Evolutionary conservation across 2,888 invertebrate species (phyloP).

Genomic region (Zonitis immaculata): DNA sequence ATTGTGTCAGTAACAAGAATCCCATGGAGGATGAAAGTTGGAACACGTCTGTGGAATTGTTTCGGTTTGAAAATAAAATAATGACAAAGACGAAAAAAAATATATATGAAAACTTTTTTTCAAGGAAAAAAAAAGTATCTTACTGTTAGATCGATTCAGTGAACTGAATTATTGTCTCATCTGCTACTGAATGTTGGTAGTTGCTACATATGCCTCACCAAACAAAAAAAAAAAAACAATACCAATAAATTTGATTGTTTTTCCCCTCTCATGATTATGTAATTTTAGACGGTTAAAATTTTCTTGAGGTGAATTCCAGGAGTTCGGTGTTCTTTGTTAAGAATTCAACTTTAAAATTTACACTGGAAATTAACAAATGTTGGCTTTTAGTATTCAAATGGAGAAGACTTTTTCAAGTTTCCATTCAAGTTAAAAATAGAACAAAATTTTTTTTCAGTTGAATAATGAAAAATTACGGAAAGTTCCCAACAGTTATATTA

Average conservation of each 20-base stretch:
- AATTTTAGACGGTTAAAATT: background rate
- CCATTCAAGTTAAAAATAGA: background rate
- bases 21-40: conserved; percentile 17
- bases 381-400: background rate
- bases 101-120: conserved; percentile 27
- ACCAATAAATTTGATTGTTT: background rate
- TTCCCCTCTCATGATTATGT: background rate
- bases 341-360: background rate
- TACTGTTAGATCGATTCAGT: conserved; percentile 21
- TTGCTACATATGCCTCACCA: background rate
- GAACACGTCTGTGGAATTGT: conserved; percentile 22
- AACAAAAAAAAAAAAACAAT: background rate
- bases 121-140: conserved; percentile 24
- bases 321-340: background rate
- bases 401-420: conserved; percentile 6
- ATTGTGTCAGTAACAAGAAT: background rate
- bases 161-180: conserved; percentile 28
- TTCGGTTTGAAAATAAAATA: conserved; percentile 25
- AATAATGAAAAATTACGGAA: conserved; percentile 1
- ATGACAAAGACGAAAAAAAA: conserved; percentile 26
- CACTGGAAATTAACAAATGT: conserved; percentile 1
- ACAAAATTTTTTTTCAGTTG: conserved; percentile 6
- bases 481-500: background rate
- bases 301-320: background rate
- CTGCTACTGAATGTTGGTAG: conserved; percentile 6